These are phyloP conservation scores for Lasioglossum villosulum DNA, from an alignment of 2,888 invertebrate genomes.

Conservation along the genomic window DNA sequence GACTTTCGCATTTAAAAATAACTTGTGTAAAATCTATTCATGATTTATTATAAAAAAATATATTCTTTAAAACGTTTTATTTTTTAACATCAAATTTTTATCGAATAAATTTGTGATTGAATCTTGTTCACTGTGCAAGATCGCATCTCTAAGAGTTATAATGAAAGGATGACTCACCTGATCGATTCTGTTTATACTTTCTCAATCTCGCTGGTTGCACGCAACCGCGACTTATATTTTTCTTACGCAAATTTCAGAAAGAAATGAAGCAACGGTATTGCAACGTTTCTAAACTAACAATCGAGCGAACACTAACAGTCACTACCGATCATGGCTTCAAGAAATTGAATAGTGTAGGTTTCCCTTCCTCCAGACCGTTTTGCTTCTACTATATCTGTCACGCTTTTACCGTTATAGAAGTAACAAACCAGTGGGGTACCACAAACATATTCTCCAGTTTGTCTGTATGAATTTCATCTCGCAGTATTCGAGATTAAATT, in stretches of 20 bases:
- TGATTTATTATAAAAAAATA: background rate
- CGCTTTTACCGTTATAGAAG: slow-evolving; percentile 70
- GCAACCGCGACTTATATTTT: slow-evolving; percentile 5
- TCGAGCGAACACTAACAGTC: slow-evolving; percentile 62
- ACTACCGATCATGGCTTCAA: slow-evolving; percentile 76
- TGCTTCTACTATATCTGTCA: slow-evolving; percentile 42
- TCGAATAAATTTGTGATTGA: background rate
- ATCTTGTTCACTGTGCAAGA: background rate
- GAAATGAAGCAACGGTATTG: background rate
- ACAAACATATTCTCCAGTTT: slow-evolving; percentile 2
- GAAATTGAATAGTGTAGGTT: slow-evolving; percentile 62
- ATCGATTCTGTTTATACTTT: slow-evolving; percentile 15
- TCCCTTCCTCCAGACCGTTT: slow-evolving; percentile 65
- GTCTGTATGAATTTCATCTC: slow-evolving; percentile 22
- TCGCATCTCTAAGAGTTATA: slow-evolving; percentile 63
- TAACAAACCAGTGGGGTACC: slow-evolving; percentile 30
- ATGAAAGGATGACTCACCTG: slow-evolving; percentile 62
- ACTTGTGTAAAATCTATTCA: background rate
- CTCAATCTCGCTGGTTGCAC: background rate
- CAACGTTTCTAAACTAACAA: slow-evolving; percentile 55
- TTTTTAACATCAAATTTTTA: slow-evolving; percentile 1
- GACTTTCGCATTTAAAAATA: slow-evolving; percentile 2
- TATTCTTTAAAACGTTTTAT: background rate
- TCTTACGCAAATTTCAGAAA: background rate
- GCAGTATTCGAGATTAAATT: background rate